These are phyloP conservation scores for Aphis gossypii DNA, from an alignment of 1,140 invertebrate species.

Conservation along the genomic window DNA sequence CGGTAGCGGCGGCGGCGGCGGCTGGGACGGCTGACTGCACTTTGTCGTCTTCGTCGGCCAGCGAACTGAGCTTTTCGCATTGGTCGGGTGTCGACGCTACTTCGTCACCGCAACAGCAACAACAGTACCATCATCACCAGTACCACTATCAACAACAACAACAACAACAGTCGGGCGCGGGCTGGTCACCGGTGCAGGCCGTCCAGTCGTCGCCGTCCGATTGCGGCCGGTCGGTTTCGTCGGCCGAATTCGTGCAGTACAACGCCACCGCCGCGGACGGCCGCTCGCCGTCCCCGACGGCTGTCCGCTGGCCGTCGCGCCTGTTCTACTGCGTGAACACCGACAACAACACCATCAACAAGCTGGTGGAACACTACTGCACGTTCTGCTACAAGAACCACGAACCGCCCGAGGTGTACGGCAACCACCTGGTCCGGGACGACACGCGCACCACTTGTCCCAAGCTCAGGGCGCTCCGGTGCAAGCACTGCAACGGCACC, in stretches of 20 bases:
- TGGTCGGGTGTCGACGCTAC: neutral
- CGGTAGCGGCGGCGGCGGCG: neutral
- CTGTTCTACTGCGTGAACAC: neutral
- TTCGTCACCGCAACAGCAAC: neutral
- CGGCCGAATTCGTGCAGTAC: neutral
- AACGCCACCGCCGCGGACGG: neutral
- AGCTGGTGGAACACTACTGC: conserved; percentile 52
- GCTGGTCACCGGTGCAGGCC: no score
- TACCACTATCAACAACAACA: neutral
- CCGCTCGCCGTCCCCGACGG: neutral
- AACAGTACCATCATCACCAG: neutral
- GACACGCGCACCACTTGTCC: conserved; percentile 36
- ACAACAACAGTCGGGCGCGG: neutral
- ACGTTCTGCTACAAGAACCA: conserved; percentile 53
- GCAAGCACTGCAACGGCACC: conserved; percentile 45
- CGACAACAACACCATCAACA: conserved; percentile 12
- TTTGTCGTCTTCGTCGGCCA: neutral
- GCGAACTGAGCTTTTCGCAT: neutral
- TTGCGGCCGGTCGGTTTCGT: neutral
- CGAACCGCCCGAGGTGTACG: conserved; percentile 50
- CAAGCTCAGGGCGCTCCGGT: conserved; percentile 37
- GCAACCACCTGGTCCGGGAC: conserved; percentile 48
- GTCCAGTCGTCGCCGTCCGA: neutral
- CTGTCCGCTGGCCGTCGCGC: neutral
- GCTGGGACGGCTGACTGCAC: neutral